These are phyloP conservation scores for Calameuta idolon DNA, from an alignment of 2,888 invertebrate species.

Conservation along the genomic window DNA sequence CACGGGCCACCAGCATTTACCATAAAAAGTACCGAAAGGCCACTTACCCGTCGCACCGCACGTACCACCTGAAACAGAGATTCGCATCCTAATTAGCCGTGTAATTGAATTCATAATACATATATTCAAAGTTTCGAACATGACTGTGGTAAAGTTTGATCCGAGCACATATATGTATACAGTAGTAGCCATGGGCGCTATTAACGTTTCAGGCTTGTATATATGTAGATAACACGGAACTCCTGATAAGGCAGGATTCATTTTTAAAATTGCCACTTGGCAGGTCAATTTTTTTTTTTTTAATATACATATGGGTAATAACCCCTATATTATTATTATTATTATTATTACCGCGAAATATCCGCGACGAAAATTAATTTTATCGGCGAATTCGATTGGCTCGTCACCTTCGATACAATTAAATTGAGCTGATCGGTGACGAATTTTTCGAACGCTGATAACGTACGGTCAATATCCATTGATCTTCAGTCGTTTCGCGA, in stretches of 20 bases:
- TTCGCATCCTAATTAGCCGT: slow-evolving; percentile 37
- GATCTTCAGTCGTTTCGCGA: neutral
- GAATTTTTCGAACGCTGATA: neutral
- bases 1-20: slow-evolving; percentile 22
- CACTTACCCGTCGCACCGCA: slow-evolving; percentile 39
- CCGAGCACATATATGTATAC: neutral
- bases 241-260: too few relatives aligned
- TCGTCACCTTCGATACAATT: neutral
- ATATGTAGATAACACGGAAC: too few relatives aligned
- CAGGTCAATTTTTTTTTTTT: neutral
- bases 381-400: fast-evolving
- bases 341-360: neutral
- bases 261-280: neutral
- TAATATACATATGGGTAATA: neutral
- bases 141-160: neutral
- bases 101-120: neutral
- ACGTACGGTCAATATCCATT: neutral
- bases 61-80: slow-evolving; percentile 47
- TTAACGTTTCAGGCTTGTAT: neutral
- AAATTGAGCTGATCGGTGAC: neutral
- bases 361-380: neutral
- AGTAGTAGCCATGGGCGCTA: neutral
- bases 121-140: neutral
- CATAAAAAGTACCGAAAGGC: slow-evolving; percentile 39
- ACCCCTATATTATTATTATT: too few relatives aligned